Conservation (phyloP, 2,113 vertebrate species). For the Pantherophis guttatus region DNA sequence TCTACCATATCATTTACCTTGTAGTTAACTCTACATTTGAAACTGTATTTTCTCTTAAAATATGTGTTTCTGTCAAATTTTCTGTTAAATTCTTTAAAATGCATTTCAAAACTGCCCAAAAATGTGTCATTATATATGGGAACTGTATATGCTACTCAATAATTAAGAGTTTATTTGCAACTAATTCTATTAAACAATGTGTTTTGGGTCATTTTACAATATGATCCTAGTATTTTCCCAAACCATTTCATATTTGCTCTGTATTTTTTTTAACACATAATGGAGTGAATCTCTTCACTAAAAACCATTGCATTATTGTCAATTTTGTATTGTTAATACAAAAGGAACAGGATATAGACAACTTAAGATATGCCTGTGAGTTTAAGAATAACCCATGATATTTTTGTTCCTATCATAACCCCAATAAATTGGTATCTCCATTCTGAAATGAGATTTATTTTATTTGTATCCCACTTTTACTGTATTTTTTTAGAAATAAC, state of each 20-base stretch:
- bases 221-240: neutral
- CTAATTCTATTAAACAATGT: neutral
- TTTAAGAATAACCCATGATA: too few relatives aligned
- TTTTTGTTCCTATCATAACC: neutral
- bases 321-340: neutral
- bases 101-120: neutral
- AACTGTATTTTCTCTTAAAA: neutral
- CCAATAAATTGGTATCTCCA: neutral
- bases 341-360: neutral
- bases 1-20: neutral
- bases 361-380: neutral
- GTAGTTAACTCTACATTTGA: neutral
- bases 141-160: neutral
- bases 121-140: neutral
- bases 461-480: neutral
- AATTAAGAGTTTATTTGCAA: neutral
- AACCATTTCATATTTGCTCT: neutral
- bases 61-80: neutral
- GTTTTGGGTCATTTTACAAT: neutral
- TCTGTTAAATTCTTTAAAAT: neutral
- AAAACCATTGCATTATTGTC: neutral
- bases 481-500: neutral
- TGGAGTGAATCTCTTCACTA: neutral
- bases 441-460: neutral
- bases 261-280: neutral